Evolutionary conservation across 2,797 vertebrate genomes (phyloP), one percentile per base, ranked within the genome.

Genomic region (Xenopus petersii): DNA sequence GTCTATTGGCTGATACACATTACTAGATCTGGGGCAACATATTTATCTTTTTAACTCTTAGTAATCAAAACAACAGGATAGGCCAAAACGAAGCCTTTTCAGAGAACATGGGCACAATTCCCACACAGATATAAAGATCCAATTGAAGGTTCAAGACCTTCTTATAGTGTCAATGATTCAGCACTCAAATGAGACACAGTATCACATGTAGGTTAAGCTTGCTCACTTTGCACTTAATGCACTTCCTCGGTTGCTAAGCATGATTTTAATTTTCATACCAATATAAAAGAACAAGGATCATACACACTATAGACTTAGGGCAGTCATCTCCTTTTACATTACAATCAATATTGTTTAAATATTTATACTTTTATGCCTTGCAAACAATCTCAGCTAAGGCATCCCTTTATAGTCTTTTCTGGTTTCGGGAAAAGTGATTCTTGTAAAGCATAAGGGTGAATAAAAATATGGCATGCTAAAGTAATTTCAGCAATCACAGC

Each of bases 271-370:
- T 78, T 78, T 78, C 66, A 73, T 69, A 73, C 36, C 61, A 49
- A 78, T 78, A 69, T 36, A 59, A 73, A 64, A 69, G 71, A 73
- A 78, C 65, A 64, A 60, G 67, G 68, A 78, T 70, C 71, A 73
- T 67, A 69, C 71, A 47, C 24, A 36, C 33, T 49, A 46, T 62
- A 68, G 76, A 48, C 71, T 73, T 60, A 60, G 66, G 51, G 71
- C 71, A 67, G 54, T 73, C 76, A 78, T 73, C 76, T 78, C 76
- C 66, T 78, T 60, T 78, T 78, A 78, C 76, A 73, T 73, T 73
- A 60, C 71, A 73, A 78, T 78, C 76, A 78, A 78, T 78, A 78
- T 12, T 46, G 24, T 64, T 78, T 78, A 78, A 78, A 78, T 78
- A 78, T 73, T 78, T 73, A 78, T 78, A 69, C 66, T 64, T 62